These are phyloP conservation scores for Sinocyclocheilus maitianheensis DNA, from an alignment of 2,113 vertebrate species.

Conservation along the genomic window DNA sequence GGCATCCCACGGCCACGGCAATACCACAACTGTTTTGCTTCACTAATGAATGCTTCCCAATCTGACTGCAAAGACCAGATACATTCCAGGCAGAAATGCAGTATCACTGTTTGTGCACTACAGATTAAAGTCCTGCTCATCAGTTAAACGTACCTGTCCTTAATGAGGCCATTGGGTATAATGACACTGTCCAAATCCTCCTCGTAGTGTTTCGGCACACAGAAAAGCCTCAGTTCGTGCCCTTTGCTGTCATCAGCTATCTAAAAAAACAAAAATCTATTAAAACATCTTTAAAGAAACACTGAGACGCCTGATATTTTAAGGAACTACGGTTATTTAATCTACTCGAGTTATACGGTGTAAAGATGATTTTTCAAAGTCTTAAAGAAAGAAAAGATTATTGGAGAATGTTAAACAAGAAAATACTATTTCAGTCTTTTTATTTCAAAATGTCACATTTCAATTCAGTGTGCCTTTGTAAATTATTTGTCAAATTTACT, in stretches of 20 bases:
- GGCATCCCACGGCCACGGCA: neutral
- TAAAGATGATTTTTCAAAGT: neutral
- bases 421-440: neutral
- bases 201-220: conserved; percentile 79
- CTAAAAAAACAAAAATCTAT: conserved; percentile 58
- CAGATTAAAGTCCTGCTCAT: neutral
- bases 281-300: neutral
- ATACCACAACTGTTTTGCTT: neutral
- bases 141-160: conserved; percentile 75
- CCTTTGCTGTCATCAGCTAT: conserved; percentile 76
- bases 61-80: neutral
- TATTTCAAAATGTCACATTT: neutral
- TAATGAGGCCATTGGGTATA: conserved; percentile 83
- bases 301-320: neutral
- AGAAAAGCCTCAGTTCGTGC: conserved; percentile 79
- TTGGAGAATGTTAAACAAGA: neutral
- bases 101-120: neutral
- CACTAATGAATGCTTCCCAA: neutral
- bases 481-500: too few species aligned
- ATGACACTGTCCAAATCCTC: conserved; percentile 81
- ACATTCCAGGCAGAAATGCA: too few species aligned
- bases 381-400: neutral
- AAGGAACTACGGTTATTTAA: neutral
- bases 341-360: neutral
- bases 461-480: neutral